Evolutionary conservation across 30 jellyfish, hydroid and myxozoan species (phyloP), one percentile per base, ranked within the genome.

Genomic region (Pelagia noctiluca): DNA sequence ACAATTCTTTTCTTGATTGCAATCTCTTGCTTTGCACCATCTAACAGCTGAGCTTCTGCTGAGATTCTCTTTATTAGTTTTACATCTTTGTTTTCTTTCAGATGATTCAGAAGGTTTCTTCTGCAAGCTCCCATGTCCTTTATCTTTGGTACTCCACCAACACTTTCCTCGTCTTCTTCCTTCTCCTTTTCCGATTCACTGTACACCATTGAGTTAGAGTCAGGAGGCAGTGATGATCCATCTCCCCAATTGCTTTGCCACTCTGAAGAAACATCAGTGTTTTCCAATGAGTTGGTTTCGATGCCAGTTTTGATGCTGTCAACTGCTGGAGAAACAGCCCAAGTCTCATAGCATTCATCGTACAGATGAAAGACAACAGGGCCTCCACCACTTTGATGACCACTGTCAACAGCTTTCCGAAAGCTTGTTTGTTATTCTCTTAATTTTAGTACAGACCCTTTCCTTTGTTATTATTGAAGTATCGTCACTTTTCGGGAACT

Each of bases 301-400:
- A 69, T 69, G 29, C 82, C 82, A 69, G 28, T n/a, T 16, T 21
- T 25, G 66, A 69, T 19, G 64, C 82, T 69, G 28, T 69, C 82
- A 35, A 69, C 82, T 32, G 82, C 82, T 69, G 82, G 82, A 34
- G 66, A 69, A 16, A 61, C 82, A 69, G 61, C 82, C 82, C 82
- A 69, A 33, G 35, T 69, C 2, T 69, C 82, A 18, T 21, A 16
- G 5, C 82, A 69, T 69, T 34, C 82, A 16, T 69, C 64, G 64
- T 26, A 69, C 82, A 69, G 64, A 19, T 21, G 32, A 16, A 7
- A 13, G 16, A 35, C 71, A 0, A 69, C 28, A 32, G 63, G 82
- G 64, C 82, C 29, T 13, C 66, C 82, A 33, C 82, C 82, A 69
- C 82, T 69, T 34, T 30, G 64, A 26, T 63, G 64, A 11, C 82